Evolutionary conservation across 2,888 invertebrate genomes (phyloP), one percentile per base, ranked within the genome.

Genomic region (Shargacucullia verbasci): DNA sequence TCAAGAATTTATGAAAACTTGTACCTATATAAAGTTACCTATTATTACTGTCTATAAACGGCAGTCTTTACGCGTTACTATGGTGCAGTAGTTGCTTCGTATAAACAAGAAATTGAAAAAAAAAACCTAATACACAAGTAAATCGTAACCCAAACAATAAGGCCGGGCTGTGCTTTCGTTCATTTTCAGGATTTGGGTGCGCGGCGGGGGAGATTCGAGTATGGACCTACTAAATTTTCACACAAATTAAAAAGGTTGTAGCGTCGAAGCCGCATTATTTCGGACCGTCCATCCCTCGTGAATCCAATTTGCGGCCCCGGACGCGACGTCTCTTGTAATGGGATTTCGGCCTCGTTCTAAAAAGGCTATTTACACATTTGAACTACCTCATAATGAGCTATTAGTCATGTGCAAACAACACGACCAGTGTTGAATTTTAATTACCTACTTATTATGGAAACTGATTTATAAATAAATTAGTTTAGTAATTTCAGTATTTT

Each of bases 281-380:
- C 80, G 80, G 82, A 49, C 81, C 79, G 83, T 84, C 84, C 83
- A 84, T 86, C 83, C 83, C 82, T 82, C 81, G 82, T 82, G 83
- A 86, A 90, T 89, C 89, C 87, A 90, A 90, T 90, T 90, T 90
- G 86, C 81, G 81, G 76, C 78, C 72, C 73, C 78, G 80, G 81
- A 80, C 83, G 78, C 84, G 80, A 83, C 83, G 84, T 83, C 84
- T 84, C 84, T 74, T 78, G 78, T 90, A 91, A 91, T 90, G 84
- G 86, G 87, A 88, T 91, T 90, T 87, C 75, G 80, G 81, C 69
- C 77, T 79, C 78, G 77, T 81, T 85, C 83, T 84, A 85, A 87
- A 89, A 89, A 87, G 84, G 79, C 84, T 86, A 87, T 89, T 87
- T 86, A 87, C 76, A 78, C 80, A 77, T 75, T 76, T 81, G 76